Percentiles rank a stretch among this genome's conserved stretches.
Evolutionary conservation across 2,113 vertebrate species (phyloP).

Genomic region (Nibea albiflora): DNA sequence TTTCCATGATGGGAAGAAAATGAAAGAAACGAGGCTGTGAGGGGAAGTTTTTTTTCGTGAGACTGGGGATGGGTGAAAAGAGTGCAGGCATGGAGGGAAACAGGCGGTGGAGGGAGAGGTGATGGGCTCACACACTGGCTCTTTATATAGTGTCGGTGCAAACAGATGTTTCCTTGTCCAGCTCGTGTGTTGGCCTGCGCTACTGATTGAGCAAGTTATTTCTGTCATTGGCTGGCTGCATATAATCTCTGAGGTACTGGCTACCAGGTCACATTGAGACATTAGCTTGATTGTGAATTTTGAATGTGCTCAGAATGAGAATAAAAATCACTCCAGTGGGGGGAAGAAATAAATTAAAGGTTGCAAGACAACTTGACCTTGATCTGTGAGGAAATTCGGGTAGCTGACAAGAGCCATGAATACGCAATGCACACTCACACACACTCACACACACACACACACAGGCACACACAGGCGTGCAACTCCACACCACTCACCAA

Average conservation of each 20-base stretch:
- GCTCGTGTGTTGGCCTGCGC: conserved; percentile 23
- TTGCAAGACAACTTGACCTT: conserved; percentile 31
- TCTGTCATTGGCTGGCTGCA: conserved; percentile 50
- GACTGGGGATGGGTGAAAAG: conserved; percentile 8
- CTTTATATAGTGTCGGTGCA: conserved; percentile 33
- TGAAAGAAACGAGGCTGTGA: neutral
- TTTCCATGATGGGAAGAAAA: neutral
- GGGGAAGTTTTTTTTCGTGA: neutral
- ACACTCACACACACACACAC: too few species aligned
- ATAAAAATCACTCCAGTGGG: conserved; percentile 16
- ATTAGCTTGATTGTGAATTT: conserved; percentile 50
- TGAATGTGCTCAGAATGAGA: conserved; percentile 16
- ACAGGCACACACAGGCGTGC: neutral
- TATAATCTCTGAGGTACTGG: conserved; percentile 35
- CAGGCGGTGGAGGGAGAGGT: conserved; percentile 13
- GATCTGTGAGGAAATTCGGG: conserved; percentile 49
- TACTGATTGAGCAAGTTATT: conserved; percentile 67
- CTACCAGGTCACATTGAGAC: conserved; percentile 55
- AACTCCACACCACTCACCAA: conserved; percentile 53
- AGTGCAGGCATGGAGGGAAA: neutral
- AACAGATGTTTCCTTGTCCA: conserved; percentile 57
- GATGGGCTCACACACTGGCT: conserved; percentile 33
- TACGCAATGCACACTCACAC: neutral
- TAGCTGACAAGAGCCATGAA: neutral
- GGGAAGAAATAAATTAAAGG: conserved; percentile 30